These are phyloP conservation scores for Cyanistes caeruleus DNA, from an alignment of 2,113 vertebrate genomes.

Conservation along the genomic window DNA sequence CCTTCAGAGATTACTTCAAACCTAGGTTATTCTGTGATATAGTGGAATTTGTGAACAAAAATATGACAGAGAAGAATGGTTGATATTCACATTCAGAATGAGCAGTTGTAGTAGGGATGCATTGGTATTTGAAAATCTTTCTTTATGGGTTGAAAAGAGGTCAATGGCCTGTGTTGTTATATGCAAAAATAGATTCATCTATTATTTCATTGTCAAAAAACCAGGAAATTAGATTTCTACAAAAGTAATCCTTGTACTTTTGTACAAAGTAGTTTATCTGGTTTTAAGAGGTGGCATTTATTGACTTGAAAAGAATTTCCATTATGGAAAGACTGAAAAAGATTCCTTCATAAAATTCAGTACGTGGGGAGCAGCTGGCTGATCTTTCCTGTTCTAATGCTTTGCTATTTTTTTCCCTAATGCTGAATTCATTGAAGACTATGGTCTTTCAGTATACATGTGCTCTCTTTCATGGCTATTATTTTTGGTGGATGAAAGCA, in stretches of 20 bases:
- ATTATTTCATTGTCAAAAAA: background rate
- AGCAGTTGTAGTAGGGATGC: background rate
- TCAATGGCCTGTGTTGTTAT: background rate
- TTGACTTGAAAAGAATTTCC: background rate
- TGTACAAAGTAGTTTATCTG: background rate
- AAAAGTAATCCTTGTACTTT: background rate
- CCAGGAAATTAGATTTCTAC: background rate
- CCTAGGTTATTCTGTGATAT: background rate
- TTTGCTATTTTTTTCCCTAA: background rate
- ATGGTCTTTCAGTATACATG: background rate
- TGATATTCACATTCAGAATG: background rate
- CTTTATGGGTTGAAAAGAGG: background rate
- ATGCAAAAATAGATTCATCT: background rate
- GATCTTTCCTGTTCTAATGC: background rate
- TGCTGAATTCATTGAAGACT: background rate
- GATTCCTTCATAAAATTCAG: background rate
- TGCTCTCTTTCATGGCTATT: background rate
- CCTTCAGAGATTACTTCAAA: background rate
- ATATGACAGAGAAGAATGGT: background rate
- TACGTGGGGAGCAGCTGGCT: background rate
- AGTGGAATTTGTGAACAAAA: background rate
- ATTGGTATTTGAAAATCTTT: background rate
- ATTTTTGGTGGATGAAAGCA: background rate
- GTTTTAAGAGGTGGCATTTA: slow-evolving; percentile 3
- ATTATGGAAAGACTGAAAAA: background rate